Evolutionary conservation across 2,797 vertebrate genomes (phyloP), one percentile per base, ranked within the genome.

Genomic region (Trichosurus vulpecula): DNA sequence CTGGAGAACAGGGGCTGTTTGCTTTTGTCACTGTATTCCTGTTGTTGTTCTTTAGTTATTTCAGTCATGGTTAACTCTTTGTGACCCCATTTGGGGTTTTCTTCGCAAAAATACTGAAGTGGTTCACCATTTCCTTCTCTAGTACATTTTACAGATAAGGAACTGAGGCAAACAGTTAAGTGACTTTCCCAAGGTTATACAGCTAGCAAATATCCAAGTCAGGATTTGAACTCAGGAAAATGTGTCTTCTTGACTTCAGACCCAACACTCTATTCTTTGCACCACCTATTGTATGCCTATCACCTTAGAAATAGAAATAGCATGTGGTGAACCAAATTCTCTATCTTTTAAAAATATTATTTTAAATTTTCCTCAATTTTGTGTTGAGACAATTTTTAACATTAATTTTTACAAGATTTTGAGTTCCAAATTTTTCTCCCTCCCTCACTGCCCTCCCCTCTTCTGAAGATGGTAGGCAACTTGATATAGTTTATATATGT

Each of bases 101-200:
- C 31, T 66, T 66, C 35, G 61, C 35, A 66, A 66, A 66, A 13
- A 66, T 66, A 35, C 0, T 30, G 35, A n/a, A n/a, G n/a, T n/a
- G n/a, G n/a, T n/a, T n/a, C n/a, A n/a, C 4, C 61, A 66, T n/a
- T n/a, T 66, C 35, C 14, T 66, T 66, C 35, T n/a, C 12, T 30
- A 61, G 30, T 35, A 31, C 56, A 91, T 90, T 94, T 16, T 25
- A 87, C 2, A 93, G 52, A 27, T 94, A 30, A 55, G 92, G 93
- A 95, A 13, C 53, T 95, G 6, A 90, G 87, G 19, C 55, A 52
- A 47, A 93, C 52, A 96, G 29, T 53, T 91, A 92, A 95, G 47
- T 66, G 10, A 74, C 19, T 95, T 41, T 74, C 25, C 61, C 31
- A 87, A 94, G 52, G 10, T 55, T 35, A 90, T 13, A 91, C 87